Conservation (phyloP, 2,888 invertebrate species). For the Chaetogeoica ovagalla region DNA sequence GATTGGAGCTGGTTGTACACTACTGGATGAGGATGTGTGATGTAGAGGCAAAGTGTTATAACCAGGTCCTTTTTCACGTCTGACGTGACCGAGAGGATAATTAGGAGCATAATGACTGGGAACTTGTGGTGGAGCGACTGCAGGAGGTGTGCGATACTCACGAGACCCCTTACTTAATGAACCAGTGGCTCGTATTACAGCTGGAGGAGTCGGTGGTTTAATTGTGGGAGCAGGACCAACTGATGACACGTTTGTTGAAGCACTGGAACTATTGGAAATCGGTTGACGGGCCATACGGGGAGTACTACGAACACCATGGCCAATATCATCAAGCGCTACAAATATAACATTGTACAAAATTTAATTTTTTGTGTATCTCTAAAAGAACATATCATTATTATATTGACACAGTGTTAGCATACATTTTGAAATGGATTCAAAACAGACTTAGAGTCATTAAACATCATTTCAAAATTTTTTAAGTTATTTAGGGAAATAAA, state of each 20-base stretch:
- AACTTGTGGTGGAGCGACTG: slow-evolving; percentile 89
- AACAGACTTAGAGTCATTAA: background rate
- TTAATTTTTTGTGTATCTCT: background rate
- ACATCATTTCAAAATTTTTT: background rate
- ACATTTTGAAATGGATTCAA: no score
- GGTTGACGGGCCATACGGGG: slow-evolving; percentile 76
- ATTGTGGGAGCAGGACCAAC: slow-evolving; percentile 82
- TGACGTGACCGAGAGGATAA: slow-evolving; percentile 81
- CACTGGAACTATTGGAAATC: slow-evolving; percentile 69
- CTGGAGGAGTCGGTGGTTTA: slow-evolving; percentile 94
- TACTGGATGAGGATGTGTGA: slow-evolving; percentile 55
- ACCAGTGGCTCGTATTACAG: slow-evolving; percentile 68
- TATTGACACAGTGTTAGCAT: no score
- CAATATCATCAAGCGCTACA: slow-evolving; percentile 87
- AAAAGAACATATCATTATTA: no score
- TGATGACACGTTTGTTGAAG: slow-evolving; percentile 59
- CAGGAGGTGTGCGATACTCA: slow-evolving; percentile 93
- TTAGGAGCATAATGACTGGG: slow-evolving; percentile 97
- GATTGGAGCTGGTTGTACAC: slow-evolving; percentile 59
- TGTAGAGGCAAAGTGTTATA: slow-evolving; percentile 83
- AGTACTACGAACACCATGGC: slow-evolving; percentile 79
- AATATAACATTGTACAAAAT: slow-evolving; percentile 46
- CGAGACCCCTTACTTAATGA: slow-evolving; percentile 65
- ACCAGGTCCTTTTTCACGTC: slow-evolving; percentile 75
- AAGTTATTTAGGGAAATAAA: background rate